Evolutionary conservation across 1,140 invertebrate genomes (phyloP).

Genomic region (Melanaphis sacchari): DNA sequence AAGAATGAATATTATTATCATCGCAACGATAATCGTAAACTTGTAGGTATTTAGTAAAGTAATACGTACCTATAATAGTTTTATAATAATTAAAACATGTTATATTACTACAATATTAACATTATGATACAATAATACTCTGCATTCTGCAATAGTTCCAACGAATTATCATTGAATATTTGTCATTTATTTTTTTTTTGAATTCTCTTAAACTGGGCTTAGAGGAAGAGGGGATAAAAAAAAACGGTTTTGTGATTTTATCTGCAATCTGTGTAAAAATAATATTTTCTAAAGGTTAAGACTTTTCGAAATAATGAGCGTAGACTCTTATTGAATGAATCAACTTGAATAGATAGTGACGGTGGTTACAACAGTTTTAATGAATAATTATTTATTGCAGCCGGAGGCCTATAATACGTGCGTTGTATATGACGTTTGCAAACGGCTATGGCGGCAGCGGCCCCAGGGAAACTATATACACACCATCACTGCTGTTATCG

Average conservation of each 20-base stretch:
- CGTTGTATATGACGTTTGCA: not conserved
- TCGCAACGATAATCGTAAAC: not conserved
- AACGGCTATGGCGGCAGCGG: not conserved
- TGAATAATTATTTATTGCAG: constrained; percentile 22
- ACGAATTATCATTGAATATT: too few relatives aligned
- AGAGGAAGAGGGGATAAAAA: not conserved
- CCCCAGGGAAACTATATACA: constrained; percentile 2
- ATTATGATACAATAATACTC: too few relatives aligned
- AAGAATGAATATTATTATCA: not conserved
- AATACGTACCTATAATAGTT: not conserved
- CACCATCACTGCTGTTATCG: not conserved
- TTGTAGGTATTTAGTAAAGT: not conserved
- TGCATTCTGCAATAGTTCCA: too few relatives aligned
- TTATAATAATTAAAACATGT: too few relatives aligned
- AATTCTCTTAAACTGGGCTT: too few relatives aligned
- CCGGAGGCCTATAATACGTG: not conserved
- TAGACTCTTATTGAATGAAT: not conserved
- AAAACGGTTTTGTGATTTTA: not conserved
- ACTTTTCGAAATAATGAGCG: not conserved
- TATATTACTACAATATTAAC: too few relatives aligned
- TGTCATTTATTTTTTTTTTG: too few relatives aligned
- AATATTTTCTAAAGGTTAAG: not conserved
- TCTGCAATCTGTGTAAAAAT: not conserved
- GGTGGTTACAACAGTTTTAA: not conserved
- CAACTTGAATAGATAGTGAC: not conserved